Percentiles rank a stretch among this genome's conserved stretches.
Conservation (phyloP, 2,888 invertebrate genomes). For the Tachina fera region DNA sequence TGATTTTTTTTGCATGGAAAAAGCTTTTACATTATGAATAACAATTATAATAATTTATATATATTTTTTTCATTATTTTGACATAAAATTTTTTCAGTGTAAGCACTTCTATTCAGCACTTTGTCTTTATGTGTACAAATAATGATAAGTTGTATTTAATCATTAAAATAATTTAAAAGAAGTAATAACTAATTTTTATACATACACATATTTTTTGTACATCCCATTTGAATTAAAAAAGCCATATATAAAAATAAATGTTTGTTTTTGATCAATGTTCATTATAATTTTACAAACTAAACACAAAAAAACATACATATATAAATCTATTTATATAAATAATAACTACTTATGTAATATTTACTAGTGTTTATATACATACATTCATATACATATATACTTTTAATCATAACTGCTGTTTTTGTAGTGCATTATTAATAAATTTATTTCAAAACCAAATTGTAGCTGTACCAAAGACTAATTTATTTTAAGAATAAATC, state of each 20-base stretch:
- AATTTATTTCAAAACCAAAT: conserved; percentile 40
- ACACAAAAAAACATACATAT: conserved; percentile 39
- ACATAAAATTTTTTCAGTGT: conserved; percentile 24
- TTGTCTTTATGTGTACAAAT: conserved; percentile 26
- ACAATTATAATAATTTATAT: not conserved
- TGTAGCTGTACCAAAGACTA: conserved; percentile 62
- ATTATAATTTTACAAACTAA: conserved; percentile 31
- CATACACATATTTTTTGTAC: conserved; percentile 11
- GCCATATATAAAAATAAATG: conserved; percentile 13
- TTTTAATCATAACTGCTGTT: conserved; percentile 53
- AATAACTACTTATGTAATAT: conserved; percentile 50
- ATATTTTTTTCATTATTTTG: not conserved
- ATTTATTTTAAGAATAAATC: conserved; percentile 45
- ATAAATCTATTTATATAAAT: conserved; percentile 4
- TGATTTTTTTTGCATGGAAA: not conserved
- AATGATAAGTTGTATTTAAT: conserved; percentile 46
- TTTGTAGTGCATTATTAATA: conserved; percentile 51
- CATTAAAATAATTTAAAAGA: conserved; percentile 41
- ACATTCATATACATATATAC: not conserved
- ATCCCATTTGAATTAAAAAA: conserved; percentile 47
- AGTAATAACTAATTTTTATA: conserved; percentile 29
- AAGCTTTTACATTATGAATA: not conserved
- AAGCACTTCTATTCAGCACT: conserved; percentile 51
- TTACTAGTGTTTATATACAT: conserved; percentile 35
- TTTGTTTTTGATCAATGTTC: conserved; percentile 34